A percentile compares a stretch with the other conserved stretches of the same genome.
Evolutionary conservation across 2,113 vertebrate genomes (phyloP).

Genomic region (Gyps fulvus): DNA sequence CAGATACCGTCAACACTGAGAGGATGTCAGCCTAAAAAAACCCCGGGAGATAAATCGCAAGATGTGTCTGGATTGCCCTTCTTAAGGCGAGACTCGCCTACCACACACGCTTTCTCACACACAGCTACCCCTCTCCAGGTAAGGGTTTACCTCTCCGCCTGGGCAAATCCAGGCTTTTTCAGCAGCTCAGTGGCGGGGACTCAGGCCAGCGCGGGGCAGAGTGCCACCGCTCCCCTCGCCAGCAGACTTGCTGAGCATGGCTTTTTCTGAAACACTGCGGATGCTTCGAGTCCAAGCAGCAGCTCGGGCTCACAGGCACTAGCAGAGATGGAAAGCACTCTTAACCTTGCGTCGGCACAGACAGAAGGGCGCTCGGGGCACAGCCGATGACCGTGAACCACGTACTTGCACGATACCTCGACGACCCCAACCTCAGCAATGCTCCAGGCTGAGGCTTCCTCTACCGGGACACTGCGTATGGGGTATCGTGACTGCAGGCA

Average conservation of each 20-base stretch:
- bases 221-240: background rate
- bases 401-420: accelerated
- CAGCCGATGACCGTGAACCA: accelerated
- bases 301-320: background rate
- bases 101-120: accelerated
- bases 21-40: background rate
- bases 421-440: background rate
- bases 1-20: accelerated
- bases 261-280: background rate
- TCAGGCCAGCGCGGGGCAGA: background rate
- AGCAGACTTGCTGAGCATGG: accelerated
- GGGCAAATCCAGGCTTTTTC: background rate
- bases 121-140: background rate
- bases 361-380: background rate
- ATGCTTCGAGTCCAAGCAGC: background rate
- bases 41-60: background rate
- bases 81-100: accelerated
- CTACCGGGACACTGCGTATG: accelerated
- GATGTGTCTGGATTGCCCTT: background rate
- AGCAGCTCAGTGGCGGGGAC: accelerated
- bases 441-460: background rate
- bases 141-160: background rate
- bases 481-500: accelerated
- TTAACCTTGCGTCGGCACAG: accelerated
- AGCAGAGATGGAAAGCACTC: background rate